Evolutionary conservation across 1,140 invertebrate genomes (phyloP).

Genomic region (Leptoteleia sp.): DNA sequence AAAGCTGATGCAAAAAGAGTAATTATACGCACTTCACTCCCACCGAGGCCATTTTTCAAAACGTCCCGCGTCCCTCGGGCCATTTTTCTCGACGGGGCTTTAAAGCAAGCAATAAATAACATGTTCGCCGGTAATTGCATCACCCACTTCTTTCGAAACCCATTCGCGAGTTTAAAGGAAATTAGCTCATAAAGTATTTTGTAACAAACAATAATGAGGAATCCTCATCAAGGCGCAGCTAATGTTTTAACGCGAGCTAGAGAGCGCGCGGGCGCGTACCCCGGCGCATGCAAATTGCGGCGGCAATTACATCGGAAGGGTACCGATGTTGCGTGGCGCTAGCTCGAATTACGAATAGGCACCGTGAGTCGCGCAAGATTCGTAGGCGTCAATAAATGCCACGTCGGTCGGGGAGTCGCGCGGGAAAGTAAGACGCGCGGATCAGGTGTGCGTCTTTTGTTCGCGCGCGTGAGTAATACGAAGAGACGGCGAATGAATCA

Average conservation of each 20-base stretch:
- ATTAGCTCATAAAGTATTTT: constrained; percentile 53
- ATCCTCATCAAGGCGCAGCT: constrained; percentile 34
- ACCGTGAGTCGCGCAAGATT: background rate
- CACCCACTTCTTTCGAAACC: constrained; percentile 45
- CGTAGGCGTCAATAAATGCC: constrained; percentile 57
- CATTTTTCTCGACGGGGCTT: constrained; percentile 31
- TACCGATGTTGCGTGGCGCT: background rate
- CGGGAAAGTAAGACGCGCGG: constrained; percentile 29
- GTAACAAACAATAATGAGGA: constrained; percentile 48
- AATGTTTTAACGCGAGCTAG: constrained; percentile 39
- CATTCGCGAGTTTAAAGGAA: constrained; percentile 50
- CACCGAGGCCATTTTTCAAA: constrained; percentile 52
- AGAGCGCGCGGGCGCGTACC: no score
- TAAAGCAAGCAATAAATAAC: constrained; percentile 49
- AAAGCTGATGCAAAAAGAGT: constrained; percentile 54
- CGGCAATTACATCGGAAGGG: constrained; percentile 29
- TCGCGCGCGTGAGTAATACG: constrained; percentile 67
- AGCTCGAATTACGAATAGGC: no score
- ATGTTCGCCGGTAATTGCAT: constrained; percentile 44
- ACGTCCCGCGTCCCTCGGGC: constrained; percentile 13
- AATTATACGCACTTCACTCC: constrained; percentile 57
- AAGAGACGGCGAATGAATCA: constrained; percentile 72
- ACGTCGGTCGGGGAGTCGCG: constrained; percentile 12
- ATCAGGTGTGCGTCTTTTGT: constrained; percentile 67
- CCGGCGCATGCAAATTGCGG: constrained; percentile 48